Evolutionary conservation across 1,140 invertebrate species (phyloP).

Genomic region (Teleogryllus occipitalis): DNA sequence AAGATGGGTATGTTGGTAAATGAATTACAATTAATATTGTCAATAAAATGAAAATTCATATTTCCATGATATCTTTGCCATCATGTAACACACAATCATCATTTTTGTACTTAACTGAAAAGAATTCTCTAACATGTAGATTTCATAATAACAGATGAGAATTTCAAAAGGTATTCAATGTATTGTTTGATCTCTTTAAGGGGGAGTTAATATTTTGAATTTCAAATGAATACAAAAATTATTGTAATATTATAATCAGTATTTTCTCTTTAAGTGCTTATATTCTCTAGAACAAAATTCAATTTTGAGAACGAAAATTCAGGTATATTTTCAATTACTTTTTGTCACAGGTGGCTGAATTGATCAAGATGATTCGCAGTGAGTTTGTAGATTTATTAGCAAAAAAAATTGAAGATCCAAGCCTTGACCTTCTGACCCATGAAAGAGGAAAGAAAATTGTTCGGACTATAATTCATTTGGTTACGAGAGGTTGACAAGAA

Average conservation of each 20-base stretch:
- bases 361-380: conserved; percentile 60
- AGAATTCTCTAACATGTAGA: too few species aligned
- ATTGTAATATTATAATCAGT: background rate
- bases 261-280: background rate
- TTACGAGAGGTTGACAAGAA: conserved; percentile 39
- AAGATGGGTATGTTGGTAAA: too few species aligned
- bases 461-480: conserved; percentile 62
- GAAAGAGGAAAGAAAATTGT: conserved; percentile 69
- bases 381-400: conserved; percentile 67
- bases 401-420: conserved; percentile 71
- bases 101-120: too few species aligned
- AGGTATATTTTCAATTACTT: background rate
- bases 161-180: too few species aligned
- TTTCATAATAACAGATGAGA: too few species aligned
- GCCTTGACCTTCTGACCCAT: conserved; percentile 64
- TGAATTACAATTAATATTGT: too few species aligned
- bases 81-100: too few species aligned
- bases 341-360: conserved; percentile 55
- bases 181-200: too few species aligned
- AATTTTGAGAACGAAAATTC: conserved; percentile 5
- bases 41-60: too few species aligned
- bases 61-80: too few species aligned
- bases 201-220: too few species aligned
- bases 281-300: background rate
- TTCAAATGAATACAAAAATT: background rate